These are phyloP conservation scores for Siniperca undulata DNA, from an alignment of 2,797 vertebrate genomes.

Conservation along the genomic window DNA sequence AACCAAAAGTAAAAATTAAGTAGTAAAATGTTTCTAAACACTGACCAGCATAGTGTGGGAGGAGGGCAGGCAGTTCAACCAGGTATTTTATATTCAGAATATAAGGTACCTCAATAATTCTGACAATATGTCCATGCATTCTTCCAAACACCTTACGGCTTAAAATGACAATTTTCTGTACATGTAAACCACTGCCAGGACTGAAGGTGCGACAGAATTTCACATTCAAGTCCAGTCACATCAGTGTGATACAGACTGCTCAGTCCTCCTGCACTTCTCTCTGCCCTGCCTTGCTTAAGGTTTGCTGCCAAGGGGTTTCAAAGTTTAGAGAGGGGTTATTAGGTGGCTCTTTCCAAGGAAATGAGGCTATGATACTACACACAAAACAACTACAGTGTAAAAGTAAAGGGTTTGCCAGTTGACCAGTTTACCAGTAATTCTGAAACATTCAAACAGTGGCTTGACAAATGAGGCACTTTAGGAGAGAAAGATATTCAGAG, in stretches of 20 bases:
- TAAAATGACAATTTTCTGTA: constrained; percentile 14
- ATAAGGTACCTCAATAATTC: not conserved
- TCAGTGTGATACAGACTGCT: not conserved
- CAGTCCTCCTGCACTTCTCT: not conserved
- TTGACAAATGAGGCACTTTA: not conserved
- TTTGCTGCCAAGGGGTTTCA: constrained; percentile 16
- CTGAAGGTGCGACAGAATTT: not conserved
- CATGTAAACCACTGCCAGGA: not conserved
- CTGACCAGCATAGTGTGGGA: not conserved
- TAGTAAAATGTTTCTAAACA: not conserved
- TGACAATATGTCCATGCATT: not conserved
- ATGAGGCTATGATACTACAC: constrained; percentile 2
- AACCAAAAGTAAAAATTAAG: not conserved
- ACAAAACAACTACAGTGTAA: not conserved
- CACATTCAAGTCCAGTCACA: constrained; percentile 9
- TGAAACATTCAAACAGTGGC: not conserved
- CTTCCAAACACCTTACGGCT: not conserved
- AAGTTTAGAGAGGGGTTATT: constrained; percentile 19
- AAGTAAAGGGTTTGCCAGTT: not conserved
- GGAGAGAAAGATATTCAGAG: not conserved
- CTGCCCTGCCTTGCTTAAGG: not conserved
- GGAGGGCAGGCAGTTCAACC: not conserved
- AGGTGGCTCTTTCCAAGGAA: not conserved
- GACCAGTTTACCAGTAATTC: not conserved
- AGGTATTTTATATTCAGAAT: constrained; percentile 7